Percentiles rank a stretch among this genome's conserved stretches.
These are phyloP conservation scores for Odontocolon sp. DNA, from an alignment of 2,888 invertebrate species.

Conservation along the genomic window DNA sequence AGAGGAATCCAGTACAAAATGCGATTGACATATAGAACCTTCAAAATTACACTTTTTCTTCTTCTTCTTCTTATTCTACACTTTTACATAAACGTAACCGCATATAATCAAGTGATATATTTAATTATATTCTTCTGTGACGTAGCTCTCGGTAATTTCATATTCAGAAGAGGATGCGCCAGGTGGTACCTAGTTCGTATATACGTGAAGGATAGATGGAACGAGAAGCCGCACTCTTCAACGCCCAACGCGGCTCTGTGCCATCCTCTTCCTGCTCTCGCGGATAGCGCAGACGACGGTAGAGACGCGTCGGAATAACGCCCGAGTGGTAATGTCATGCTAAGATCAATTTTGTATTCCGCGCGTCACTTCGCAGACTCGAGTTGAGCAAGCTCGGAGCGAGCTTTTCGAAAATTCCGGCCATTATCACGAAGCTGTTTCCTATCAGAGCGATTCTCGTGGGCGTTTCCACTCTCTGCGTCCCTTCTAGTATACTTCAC, in stretches of 20 bases:
- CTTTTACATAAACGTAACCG: background rate
- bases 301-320: conserved; percentile 52
- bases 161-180: conserved; percentile 31
- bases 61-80: too few species aligned
- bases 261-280: conserved; percentile 12
- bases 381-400: conserved; percentile 68
- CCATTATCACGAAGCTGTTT: conserved; percentile 71
- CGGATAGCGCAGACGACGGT: conserved; percentile 15
- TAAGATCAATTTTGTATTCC: conserved; percentile 79
- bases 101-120: conserved; percentile 19
- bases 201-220: background rate
- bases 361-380: conserved; percentile 75
- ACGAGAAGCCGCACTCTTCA: conserved; percentile 29
- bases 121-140: conserved; percentile 47
- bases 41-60: too few species aligned
- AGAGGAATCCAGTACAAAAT: too few species aligned
- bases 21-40: too few species aligned
- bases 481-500: conserved; percentile 19
- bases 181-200: conserved; percentile 15
- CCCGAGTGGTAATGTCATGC: conserved; percentile 72
- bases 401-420: conserved; percentile 75
- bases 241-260: conserved; percentile 6
- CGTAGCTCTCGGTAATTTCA: conserved; percentile 30
- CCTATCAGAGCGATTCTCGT: conserved; percentile 42
- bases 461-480: conserved; percentile 17